A percentile compares a stretch with the other conserved stretches of the same genome.
Evolutionary conservation across 92 coral and sea anemone genomes (phyloP).

Genomic region (Parazoanthus darwini): DNA sequence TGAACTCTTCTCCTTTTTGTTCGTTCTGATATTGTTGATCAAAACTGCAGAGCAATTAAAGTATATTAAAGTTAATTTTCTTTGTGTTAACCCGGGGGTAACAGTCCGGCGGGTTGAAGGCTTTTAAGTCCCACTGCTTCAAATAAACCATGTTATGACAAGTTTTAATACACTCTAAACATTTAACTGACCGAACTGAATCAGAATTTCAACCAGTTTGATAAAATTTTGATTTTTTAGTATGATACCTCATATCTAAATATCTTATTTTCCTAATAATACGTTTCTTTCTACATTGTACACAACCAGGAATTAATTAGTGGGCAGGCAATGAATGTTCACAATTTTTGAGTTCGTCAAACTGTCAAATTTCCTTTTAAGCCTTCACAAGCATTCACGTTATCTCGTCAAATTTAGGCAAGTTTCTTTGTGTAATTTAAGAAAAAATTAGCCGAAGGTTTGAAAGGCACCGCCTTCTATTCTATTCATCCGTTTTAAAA

Average conservation of each 20-base stretch:
- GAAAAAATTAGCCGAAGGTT: slow-evolving; percentile 11
- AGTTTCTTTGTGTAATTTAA: slow-evolving; percentile 21
- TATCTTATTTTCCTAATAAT: neutral
- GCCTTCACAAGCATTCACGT: slow-evolving; percentile 14
- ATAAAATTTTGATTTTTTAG: slow-evolving; percentile 2
- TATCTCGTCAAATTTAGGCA: slow-evolving; percentile 27
- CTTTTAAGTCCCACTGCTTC: neutral
- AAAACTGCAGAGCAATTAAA: slow-evolving; percentile 26
- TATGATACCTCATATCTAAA: slow-evolving; percentile 19
- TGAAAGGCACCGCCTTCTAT: slow-evolving; percentile 35
- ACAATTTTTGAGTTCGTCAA: neutral
- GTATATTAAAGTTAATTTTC: slow-evolving; percentile 40
- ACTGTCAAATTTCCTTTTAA: slow-evolving; percentile 33
- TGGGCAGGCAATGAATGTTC: neutral
- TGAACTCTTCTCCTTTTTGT: neutral
- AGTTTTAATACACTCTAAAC: neutral
- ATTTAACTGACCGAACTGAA: neutral
- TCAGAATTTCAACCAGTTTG: neutral
- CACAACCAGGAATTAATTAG: slow-evolving; percentile 30
- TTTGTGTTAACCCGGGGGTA: slow-evolving; percentile 17
- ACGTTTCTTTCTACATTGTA: neutral
- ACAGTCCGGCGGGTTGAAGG: neutral
- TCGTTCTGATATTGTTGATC: neutral
- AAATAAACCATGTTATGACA: neutral
- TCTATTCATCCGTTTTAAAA: slow-evolving; percentile 1